These are phyloP conservation scores for Phoebastria nigripes DNA, from an alignment of 2,797 vertebrate genomes.

Conservation along the genomic window DNA sequence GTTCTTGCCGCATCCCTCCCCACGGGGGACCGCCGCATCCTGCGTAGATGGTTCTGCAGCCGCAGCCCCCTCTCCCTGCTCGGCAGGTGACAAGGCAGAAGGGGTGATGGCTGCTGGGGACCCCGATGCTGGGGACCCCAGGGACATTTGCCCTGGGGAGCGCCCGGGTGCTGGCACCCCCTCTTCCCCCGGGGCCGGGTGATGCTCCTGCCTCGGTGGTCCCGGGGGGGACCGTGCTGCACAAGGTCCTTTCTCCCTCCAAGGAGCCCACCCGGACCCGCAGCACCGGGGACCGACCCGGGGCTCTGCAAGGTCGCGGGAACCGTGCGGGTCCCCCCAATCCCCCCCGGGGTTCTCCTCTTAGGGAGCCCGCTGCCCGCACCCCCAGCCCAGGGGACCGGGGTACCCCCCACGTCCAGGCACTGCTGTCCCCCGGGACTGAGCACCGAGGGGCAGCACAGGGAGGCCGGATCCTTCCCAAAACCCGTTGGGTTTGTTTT, in stretches of 20 bases:
- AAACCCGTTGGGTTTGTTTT: not conserved
- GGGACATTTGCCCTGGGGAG: too few species aligned
- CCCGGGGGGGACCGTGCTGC: accelerated
- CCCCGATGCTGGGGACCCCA: too few species aligned
- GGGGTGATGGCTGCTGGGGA: not conserved
- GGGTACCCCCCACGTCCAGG: too few species aligned
- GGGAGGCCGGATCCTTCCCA: not conserved
- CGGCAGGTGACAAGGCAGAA: not conserved
- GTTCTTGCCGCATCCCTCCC: not conserved
- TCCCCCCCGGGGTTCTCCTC: not conserved
- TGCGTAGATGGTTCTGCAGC: not conserved
- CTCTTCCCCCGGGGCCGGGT: too few species aligned
- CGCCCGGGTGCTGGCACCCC: not conserved
- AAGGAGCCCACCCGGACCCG: not conserved
- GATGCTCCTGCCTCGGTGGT: not conserved
- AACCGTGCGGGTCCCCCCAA: accelerated
- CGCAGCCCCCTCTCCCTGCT: not conserved
- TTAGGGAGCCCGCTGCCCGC: accelerated
- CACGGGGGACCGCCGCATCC: not conserved
- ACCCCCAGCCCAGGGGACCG: not conserved
- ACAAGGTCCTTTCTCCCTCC: not conserved
- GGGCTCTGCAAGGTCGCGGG: accelerated
- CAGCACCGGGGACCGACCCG: not conserved
- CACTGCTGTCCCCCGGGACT: not conserved
- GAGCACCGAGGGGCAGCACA: not conserved